These are phyloP conservation scores for Aspidoscelis tigris DNA, from an alignment of 2,113 vertebrate species.

Conservation along the genomic window DNA sequence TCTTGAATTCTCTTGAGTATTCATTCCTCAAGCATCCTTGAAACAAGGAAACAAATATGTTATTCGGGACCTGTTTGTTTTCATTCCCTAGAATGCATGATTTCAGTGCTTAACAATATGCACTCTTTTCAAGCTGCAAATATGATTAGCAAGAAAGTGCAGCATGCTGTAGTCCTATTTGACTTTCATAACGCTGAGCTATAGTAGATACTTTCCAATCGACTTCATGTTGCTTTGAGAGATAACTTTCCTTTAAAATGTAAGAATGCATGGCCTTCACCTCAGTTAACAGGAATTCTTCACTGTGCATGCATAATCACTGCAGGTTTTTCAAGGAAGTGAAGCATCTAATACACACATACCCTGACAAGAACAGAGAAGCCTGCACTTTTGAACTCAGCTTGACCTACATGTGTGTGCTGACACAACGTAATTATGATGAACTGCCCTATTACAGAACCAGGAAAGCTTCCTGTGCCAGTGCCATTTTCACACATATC, in stretches of 20 bases:
- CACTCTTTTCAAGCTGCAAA: slow-evolving; percentile 5
- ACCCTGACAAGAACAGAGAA: slow-evolving; percentile 14
- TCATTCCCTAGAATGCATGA: neutral
- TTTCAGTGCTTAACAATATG: slow-evolving; percentile 7
- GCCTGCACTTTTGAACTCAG: slow-evolving; percentile 61
- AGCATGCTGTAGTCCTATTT: neutral
- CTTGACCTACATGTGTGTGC: slow-evolving; percentile 51
- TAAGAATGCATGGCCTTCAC: slow-evolving; percentile 8
- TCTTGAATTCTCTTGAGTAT: too few relatives aligned
- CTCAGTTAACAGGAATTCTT: slow-evolving; percentile 22
- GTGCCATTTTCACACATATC: slow-evolving; percentile 46
- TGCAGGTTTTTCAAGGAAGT: slow-evolving; percentile 44
- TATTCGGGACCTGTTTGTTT: too few relatives aligned
- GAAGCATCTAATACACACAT: slow-evolving; percentile 29
- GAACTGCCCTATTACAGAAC: slow-evolving; percentile 55
- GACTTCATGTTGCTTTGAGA: neutral
- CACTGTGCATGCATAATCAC: neutral
- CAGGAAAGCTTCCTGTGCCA: slow-evolving; percentile 50
- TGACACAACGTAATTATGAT: slow-evolving; percentile 65
- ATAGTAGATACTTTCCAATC: neutral
- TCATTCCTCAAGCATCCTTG: too few relatives aligned
- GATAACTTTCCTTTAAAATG: slow-evolving; percentile 20
- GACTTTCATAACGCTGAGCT: neutral
- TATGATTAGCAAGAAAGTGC: neutral
- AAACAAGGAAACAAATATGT: too few relatives aligned